Evolutionary conservation across 2,888 invertebrate species (phyloP), one percentile per base, ranked within the genome.

Genomic region (Synanthedon formicaeformis): DNA sequence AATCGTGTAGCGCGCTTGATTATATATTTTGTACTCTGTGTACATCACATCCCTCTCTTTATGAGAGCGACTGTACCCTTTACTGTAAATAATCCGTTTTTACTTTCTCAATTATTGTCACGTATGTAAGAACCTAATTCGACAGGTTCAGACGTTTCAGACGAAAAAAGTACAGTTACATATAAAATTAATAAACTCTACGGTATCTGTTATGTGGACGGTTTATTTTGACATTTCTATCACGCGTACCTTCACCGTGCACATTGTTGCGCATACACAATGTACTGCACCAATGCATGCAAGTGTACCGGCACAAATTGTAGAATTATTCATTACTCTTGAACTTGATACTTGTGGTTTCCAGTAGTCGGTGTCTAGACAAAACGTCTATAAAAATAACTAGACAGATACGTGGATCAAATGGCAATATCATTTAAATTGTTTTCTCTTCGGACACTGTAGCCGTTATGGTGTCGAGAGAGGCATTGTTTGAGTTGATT

Each of bases 261-360:
- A 60, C 61, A 61, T 60, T 61, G 54, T 52, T 53, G 58, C 62
- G 75, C 75, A 74, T 75, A 75, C 71, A 61, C 60, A 73, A 68
- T 60, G 56, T 49, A 49, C 59, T 67, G 69, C 66, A 68, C 60
- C 61, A 65, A 66, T 67, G 65, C 66, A 76, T 74, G 71, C 70
- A 69, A 73, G 63, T 71, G 69, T 71, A 70, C 64, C 67, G 61
- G 62, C 60, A 49, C 49, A 64, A 65, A 69, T 71, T 61, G 71
- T 67, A 62, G 71, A 78, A 75, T 75, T 70, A 75, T 73, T 77
- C 69, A 74, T 75, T 66, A 66, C 63, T 65, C 60, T 62, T 58
- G 54, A 57, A 41, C 40, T 45, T 54, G 54, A 55, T 53, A 45
- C 45, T 16, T 49, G 23, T 23, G 23, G 49, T 14, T 49, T 49